These are phyloP conservation scores for Pseudomyrmex gracilis DNA, from an alignment of 1,140 invertebrate genomes.

Conservation along the genomic window DNA sequence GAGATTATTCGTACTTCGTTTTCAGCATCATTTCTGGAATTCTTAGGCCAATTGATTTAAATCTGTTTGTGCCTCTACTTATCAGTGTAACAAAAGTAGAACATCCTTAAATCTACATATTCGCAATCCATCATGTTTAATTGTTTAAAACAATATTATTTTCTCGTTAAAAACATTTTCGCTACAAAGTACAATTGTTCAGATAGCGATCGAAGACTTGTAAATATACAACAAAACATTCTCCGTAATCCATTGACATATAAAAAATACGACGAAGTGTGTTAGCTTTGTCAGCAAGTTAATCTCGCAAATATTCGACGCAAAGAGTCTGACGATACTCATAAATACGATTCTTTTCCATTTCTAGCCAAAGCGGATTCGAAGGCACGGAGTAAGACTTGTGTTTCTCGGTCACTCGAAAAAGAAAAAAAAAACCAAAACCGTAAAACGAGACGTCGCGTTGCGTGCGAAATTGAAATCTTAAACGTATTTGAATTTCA, in stretches of 20 bases:
- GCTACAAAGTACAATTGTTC: too few relatives aligned
- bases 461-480: constrained; percentile 11
- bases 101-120: too few relatives aligned
- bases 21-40: too few relatives aligned
- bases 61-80: too few relatives aligned
- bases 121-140: too few relatives aligned
- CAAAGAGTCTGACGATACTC: constrained; percentile 9
- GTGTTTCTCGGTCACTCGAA: constrained; percentile 64
- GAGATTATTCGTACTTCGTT: too few relatives aligned
- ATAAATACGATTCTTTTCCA: constrained; percentile 61
- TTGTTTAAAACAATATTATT: too few relatives aligned
- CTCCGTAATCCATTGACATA: neutral
- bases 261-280: neutral
- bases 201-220: neutral
- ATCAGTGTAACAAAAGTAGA: too few relatives aligned
- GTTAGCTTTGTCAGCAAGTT: neutral
- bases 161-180: too few relatives aligned
- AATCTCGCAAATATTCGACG: neutral
- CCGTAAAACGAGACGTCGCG: constrained; percentile 61
- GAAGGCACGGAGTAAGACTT: constrained; percentile 81
- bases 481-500: neutral
- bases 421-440: neutral
- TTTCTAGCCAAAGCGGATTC: constrained; percentile 83
- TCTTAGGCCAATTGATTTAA: too few relatives aligned
- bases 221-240: neutral